These are phyloP conservation scores for Metopia argyrocephala DNA, from an alignment of 2,888 invertebrate genomes.

Conservation along the genomic window DNA sequence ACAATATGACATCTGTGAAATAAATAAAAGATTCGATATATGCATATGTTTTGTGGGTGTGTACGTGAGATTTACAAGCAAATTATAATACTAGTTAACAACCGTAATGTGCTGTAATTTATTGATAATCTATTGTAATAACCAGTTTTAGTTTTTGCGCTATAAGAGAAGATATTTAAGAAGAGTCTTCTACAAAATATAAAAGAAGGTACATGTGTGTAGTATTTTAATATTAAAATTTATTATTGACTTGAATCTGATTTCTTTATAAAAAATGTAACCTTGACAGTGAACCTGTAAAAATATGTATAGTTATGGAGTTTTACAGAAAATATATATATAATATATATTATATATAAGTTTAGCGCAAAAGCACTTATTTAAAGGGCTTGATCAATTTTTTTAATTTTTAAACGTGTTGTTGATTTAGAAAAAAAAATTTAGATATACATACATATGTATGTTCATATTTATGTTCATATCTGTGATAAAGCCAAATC, in stretches of 20 bases:
- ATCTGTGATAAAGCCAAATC: too few species aligned
- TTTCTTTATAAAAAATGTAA: background rate
- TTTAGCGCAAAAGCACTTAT: background rate
- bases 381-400: background rate
- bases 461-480: too few species aligned
- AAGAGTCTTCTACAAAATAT: background rate
- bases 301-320: background rate
- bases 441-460: too few species aligned
- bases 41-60: background rate
- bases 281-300: constrained; percentile 59
- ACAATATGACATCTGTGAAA: too few species aligned
- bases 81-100: background rate
- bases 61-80: background rate
- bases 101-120: background rate
- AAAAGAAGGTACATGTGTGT: too few species aligned
- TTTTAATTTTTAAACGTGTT: background rate
- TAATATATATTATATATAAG: background rate
- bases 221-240: background rate
- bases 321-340: background rate
- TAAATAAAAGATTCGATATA: too few species aligned
- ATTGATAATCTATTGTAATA: background rate
- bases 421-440: background rate
- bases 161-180: constrained; percentile 6
- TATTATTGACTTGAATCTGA: constrained; percentile 5
- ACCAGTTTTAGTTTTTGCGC: constrained; percentile 20